Percentiles rank a stretch among this genome's conserved stretches.
phyloP scores from a whole-genome alignment of 2,797 vertebrate genomes.

The Phoebastria nigripes region DNA sequence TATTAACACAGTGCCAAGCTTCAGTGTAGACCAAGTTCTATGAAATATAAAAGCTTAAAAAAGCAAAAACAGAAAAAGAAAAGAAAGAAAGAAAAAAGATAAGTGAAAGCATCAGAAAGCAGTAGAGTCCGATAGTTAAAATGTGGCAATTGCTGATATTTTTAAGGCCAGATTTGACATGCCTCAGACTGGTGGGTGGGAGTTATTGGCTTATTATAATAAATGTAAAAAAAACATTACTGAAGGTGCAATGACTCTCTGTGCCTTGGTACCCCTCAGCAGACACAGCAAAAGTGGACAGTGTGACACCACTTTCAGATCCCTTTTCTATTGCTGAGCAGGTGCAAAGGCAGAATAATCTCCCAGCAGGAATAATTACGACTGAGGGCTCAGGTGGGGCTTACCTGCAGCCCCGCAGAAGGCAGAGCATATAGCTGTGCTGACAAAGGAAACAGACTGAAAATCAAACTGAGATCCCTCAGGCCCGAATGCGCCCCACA shows the following conservation, averaged over 20 bases:
- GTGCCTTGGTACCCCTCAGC: neutral
- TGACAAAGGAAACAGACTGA: neutral
- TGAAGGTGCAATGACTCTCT: neutral
- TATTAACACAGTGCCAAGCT: neutral
- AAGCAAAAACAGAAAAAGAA: neutral
- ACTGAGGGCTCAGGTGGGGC: neutral
- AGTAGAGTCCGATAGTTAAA: neutral
- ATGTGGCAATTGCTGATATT: neutral
- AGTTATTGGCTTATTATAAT: neutral
- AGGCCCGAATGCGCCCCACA: neutral
- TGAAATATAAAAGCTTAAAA: neutral
- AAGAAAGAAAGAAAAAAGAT: neutral
- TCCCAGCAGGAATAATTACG: neutral
- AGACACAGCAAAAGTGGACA: neutral
- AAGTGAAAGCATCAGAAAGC: neutral
- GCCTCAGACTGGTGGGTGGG: neutral
- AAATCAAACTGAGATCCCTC: neutral
- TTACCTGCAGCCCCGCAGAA: neutral
- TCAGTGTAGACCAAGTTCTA: neutral
- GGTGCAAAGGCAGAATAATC: neutral
- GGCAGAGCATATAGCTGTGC: neutral
- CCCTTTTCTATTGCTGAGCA: neutral
- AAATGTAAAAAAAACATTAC: fast-evolving
- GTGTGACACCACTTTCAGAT: neutral
- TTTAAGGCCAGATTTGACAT: neutral